Conservation (phyloP, 2,113 vertebrate genomes). For the Cephalophus harveyi region DNA sequence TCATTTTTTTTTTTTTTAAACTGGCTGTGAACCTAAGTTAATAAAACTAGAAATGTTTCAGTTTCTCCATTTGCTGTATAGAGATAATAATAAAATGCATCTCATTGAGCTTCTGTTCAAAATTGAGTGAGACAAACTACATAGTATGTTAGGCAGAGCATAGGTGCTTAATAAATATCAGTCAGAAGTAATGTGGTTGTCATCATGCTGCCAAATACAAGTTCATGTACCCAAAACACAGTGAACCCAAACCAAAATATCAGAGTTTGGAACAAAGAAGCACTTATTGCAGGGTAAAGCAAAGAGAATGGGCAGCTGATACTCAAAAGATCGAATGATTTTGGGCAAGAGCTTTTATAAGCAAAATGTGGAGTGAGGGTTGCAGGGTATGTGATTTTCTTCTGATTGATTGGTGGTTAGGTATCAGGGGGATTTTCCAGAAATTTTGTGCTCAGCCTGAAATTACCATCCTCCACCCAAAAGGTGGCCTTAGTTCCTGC, state of each 20-base stretch:
- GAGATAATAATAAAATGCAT: neutral
- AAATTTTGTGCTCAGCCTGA: neutral
- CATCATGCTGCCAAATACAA: neutral
- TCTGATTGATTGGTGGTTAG: neutral
- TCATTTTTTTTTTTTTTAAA: neutral
- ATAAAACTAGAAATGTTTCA: neutral
- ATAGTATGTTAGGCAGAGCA: neutral
- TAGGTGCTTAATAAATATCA: neutral
- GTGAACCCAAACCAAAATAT: neutral
- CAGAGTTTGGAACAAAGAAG: neutral
- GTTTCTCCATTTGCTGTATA: neutral
- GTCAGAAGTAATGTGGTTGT: accelerated
- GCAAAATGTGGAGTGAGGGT: neutral
- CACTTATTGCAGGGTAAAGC: neutral
- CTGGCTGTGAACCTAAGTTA: neutral
- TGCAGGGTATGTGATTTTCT: neutral
- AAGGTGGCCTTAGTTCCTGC: accelerated
- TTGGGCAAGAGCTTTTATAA: neutral
- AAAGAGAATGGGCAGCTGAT: neutral
- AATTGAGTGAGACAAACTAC: neutral
- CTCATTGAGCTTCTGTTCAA: neutral
- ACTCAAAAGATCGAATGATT: neutral
- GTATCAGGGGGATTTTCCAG: neutral
- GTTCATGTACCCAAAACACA: neutral
- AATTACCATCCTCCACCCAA: neutral